Conservation (phyloP, 2,888 invertebrate species). For the Slavum lentiscoides region DNA sequence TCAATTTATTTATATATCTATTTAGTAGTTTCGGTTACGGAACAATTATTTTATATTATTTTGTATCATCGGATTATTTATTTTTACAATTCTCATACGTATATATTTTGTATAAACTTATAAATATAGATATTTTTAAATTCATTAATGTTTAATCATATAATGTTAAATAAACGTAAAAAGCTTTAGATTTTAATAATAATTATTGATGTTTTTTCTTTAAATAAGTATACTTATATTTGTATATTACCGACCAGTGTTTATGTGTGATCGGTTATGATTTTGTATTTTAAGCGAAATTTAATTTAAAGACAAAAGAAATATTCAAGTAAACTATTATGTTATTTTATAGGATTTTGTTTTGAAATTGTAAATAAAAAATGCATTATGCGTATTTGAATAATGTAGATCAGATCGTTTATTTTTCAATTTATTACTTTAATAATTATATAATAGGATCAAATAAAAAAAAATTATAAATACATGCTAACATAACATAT, state of each 20-base stretch:
- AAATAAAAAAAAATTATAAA: slow-evolving; percentile 30
- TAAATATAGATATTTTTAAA: slow-evolving; percentile 12
- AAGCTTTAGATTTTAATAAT: not conserved
- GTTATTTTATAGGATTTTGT: slow-evolving; percentile 10
- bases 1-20: not conserved
- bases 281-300: not conserved
- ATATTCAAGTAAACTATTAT: not conserved
- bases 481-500: slow-evolving; percentile 37
- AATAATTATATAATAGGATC: slow-evolving; percentile 4
- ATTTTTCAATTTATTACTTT: slow-evolving; percentile 37
- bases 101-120: slow-evolving; percentile 8
- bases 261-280: not conserved
- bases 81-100: not conserved
- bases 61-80: slow-evolving; percentile 28
- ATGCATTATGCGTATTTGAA: slow-evolving; percentile 10
- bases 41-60: slow-evolving; percentile 14
- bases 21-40: not conserved
- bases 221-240: slow-evolving; percentile 15
- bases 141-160: slow-evolving; percentile 6
- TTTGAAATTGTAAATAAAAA: slow-evolving; percentile 13
- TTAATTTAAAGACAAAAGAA: not conserved
- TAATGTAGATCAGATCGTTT: slow-evolving; percentile 18
- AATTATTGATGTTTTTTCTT: not conserved
- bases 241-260: not conserved
- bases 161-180: not conserved